Percentiles rank a stretch among this genome's conserved stretches.
Evolutionary conservation across 2,113 vertebrate species (phyloP).

Genomic region (Thunnus thynnus): DNA sequence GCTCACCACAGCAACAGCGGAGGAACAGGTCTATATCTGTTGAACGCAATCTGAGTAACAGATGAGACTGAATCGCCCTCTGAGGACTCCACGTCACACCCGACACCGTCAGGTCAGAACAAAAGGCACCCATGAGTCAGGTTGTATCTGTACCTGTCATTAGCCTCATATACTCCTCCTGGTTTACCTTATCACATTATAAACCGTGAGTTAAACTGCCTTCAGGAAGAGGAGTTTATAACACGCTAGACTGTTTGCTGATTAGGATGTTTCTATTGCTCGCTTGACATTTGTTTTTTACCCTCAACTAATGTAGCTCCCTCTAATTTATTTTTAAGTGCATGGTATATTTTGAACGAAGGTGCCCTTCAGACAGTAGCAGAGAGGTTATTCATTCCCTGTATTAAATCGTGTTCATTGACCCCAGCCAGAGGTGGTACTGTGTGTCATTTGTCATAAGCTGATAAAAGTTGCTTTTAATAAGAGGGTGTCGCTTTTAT

Average conservation of each 20-base stretch:
- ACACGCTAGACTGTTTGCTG: neutral
- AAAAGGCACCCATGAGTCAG: slow-evolving; percentile 14
- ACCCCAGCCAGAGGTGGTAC: neutral
- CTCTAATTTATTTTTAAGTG: neutral
- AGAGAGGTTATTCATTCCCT: neutral
- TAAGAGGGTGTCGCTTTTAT: neutral
- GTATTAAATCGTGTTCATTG: neutral
- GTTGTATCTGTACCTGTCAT: neutral
- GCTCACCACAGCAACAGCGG: slow-evolving; percentile 47
- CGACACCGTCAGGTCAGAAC: neutral
- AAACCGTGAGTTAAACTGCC: slow-evolving; percentile 10
- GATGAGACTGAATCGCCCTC: neutral
- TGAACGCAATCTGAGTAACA: slow-evolving; percentile 20
- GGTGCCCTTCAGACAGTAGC: slow-evolving; percentile 6
- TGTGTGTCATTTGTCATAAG: neutral
- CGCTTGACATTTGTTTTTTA: neutral
- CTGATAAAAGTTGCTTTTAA: neutral
- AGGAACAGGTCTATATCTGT: neutral
- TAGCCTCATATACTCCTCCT: neutral
- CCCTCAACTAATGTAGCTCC: neutral
- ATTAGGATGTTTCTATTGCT: neutral
- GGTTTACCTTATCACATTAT: neutral
- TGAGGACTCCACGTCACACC: neutral
- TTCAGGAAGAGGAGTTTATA: neutral
- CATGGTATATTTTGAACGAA: slow-evolving; percentile 7